phyloP scores from a whole-genome alignment of 2,113 vertebrate species.

The Microcebus griseorufus region DNA sequence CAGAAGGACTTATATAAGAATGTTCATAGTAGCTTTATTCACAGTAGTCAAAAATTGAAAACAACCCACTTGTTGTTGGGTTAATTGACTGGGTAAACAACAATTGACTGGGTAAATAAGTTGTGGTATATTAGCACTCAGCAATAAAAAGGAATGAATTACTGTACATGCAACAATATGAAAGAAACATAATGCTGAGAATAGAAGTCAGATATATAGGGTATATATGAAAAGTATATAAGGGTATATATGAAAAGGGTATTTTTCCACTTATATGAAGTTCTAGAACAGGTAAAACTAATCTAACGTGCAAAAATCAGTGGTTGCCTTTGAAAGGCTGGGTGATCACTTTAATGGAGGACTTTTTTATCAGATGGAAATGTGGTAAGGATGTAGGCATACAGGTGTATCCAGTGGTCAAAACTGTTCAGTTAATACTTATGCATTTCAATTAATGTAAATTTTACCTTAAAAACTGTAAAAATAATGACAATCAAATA shows the following conservation, averaged over 20 bases:
- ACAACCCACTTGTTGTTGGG: not conserved
- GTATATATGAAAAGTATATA: not conserved
- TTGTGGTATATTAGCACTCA: not conserved
- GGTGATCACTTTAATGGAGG: not conserved
- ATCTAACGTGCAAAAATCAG: not conserved
- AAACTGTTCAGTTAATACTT: not conserved
- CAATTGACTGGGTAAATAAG: not conserved
- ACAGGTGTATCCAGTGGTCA: not conserved
- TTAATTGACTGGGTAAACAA: not conserved
- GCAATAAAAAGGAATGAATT: not conserved
- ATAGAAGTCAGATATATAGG: not conserved
- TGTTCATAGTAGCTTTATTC: not conserved
- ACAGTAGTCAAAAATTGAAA: not conserved
- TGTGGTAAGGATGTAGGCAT: not conserved
- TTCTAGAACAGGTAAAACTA: not conserved
- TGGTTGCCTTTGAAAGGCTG: not conserved
- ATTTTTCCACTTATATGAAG: not conserved
- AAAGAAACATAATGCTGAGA: not conserved
- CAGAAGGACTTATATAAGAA: not conserved
- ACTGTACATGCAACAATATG: not conserved
- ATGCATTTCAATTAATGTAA: not conserved
- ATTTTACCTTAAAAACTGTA: not conserved
- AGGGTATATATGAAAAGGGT: not conserved
- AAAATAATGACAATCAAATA: not conserved
- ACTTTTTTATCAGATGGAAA: not conserved